Percentiles rank a stretch among this genome's conserved stretches.
Conservation (phyloP, 2,888 invertebrate species). For the Helobdella robusta region DNA sequence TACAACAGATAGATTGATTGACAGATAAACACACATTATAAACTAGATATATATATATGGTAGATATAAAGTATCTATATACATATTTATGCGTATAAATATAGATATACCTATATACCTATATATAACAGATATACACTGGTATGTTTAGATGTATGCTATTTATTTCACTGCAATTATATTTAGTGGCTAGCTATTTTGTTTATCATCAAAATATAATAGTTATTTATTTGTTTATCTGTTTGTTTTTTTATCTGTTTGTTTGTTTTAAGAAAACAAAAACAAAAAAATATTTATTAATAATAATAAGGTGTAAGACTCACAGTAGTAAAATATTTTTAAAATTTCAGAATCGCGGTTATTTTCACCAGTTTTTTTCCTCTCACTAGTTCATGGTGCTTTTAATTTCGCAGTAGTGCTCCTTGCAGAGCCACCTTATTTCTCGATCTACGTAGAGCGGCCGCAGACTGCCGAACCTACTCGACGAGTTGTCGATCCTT, state of each 20-base stretch:
- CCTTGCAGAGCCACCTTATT: slow-evolving; percentile 36
- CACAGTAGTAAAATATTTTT: not conserved
- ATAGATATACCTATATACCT: too few relatives aligned
- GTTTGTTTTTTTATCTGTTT: not conserved
- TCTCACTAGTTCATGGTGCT: slow-evolving; percentile 22
- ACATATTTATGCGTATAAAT: too few relatives aligned
- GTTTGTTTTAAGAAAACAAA: not conserved
- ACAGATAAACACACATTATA: not conserved
- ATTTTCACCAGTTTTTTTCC: not conserved
- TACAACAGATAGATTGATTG: not conserved
- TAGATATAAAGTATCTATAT: too few relatives aligned
- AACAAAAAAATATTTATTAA: not conserved
- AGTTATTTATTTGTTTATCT: not conserved
- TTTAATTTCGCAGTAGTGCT: slow-evolving; percentile 35
- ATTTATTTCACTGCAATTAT: too few relatives aligned
- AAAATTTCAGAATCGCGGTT: not conserved
- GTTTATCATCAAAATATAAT: too few relatives aligned
- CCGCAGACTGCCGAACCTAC: slow-evolving; percentile 35
- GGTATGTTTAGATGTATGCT: too few relatives aligned
- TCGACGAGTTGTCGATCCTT: slow-evolving; percentile 34
- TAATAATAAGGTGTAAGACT: not conserved
- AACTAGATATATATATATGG: slow-evolving; percentile 7
- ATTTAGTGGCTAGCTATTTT: too few relatives aligned
- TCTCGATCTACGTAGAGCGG: slow-evolving; percentile 36
- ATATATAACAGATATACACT: too few relatives aligned